A percentile compares a stretch with the other conserved stretches of the same genome.
phyloP scores from a whole-genome alignment of 2,113 vertebrate species.

The Aspiorhynchus laticeps region DNA sequence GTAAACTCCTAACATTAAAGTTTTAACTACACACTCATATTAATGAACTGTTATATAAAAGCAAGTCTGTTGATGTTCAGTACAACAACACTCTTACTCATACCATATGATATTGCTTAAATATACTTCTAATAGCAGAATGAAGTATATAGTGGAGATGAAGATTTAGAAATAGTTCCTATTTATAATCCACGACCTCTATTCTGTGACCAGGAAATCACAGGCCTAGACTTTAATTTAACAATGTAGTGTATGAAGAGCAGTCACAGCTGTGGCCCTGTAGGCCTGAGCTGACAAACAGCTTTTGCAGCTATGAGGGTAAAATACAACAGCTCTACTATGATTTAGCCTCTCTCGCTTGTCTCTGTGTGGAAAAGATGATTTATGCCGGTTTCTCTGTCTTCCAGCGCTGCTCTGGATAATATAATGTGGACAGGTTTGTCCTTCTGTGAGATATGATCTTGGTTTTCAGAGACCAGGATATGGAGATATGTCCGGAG shows the following conservation, averaged over 20 bases:
- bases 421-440: background rate
- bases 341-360: background rate
- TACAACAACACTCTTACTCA: background rate
- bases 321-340: background rate
- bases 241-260: background rate
- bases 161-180: background rate
- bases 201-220: background rate
- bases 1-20: background rate
- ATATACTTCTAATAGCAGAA: background rate
- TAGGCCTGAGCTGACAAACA: background rate
- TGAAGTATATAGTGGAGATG: background rate
- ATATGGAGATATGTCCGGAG: background rate
- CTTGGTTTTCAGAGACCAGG: background rate
- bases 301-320: background rate
- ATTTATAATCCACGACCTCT: background rate
- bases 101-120: background rate
- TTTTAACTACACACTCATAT: background rate
- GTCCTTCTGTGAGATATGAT: conserved; percentile 18
- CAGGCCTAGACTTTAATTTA: background rate
- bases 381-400: background rate
- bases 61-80: background rate
- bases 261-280: conserved; percentile 14
- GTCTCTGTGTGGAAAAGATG: background rate
- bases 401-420: background rate
- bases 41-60: background rate